These are phyloP conservation scores for Machimus atricapillus DNA, from an alignment of 2,888 invertebrate genomes.

Conservation along the genomic window DNA sequence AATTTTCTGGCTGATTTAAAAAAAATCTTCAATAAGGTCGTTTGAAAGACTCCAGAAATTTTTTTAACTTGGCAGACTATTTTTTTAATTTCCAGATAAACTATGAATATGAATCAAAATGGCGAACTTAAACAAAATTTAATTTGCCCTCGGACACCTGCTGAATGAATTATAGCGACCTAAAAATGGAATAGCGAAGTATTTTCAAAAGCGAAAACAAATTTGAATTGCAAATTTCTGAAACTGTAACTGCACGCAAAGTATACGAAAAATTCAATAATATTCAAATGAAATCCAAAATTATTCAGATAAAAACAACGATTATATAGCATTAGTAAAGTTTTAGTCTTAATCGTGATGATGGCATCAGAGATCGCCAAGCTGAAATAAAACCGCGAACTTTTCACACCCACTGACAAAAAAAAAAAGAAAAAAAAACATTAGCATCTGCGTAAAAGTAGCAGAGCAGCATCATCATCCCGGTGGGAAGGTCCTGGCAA, in stretches of 20 bases:
- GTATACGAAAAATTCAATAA: neutral
- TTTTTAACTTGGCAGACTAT: no score
- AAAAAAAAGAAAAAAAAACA: neutral
- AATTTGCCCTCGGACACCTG: neutral
- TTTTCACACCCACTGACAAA: conserved; percentile 13
- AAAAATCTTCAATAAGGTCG: no score
- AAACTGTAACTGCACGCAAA: neutral
- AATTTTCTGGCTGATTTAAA: neutral
- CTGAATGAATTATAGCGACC: neutral
- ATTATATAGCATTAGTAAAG: neutral
- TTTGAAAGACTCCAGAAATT: no score
- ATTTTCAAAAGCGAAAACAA: neutral
- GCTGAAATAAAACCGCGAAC: neutral
- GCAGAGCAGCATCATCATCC: neutral
- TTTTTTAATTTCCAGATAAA: neutral
- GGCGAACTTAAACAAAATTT: neutral
- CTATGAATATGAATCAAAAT: neutral
- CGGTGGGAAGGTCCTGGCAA: neutral
- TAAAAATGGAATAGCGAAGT: neutral
- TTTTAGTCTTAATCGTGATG: neutral
- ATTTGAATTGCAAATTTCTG: neutral
- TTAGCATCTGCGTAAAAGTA: conserved; percentile 24
- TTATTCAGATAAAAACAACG: neutral
- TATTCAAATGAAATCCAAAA: neutral
- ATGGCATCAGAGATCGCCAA: neutral